These are phyloP conservation scores for Orthosia incerta DNA, from an alignment of 2,888 invertebrate genomes.

Conservation along the genomic window DNA sequence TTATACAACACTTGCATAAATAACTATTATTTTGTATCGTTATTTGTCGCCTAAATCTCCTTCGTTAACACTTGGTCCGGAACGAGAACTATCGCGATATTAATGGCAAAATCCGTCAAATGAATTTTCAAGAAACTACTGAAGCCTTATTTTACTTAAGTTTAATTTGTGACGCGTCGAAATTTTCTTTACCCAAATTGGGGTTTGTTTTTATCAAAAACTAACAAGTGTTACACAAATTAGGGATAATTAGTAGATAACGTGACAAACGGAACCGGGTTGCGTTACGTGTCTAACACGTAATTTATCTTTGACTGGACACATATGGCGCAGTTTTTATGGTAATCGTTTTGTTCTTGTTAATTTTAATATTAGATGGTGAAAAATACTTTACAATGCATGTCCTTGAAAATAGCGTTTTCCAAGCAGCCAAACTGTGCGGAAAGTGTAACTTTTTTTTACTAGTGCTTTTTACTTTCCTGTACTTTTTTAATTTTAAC, in stretches of 20 bases:
- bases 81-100: not conserved
- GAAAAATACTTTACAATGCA: not conserved
- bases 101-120: not conserved
- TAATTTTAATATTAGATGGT: slow-evolving; percentile 18
- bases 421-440: no score
- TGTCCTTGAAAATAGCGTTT: no score
- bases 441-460: no score
- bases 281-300: slow-evolving; percentile 60
- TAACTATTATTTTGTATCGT: no score
- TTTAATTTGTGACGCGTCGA: not conserved
- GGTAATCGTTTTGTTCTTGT: slow-evolving; percentile 63
- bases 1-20: no score
- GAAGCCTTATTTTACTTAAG: not conserved
- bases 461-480: no score
- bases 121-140: no score
- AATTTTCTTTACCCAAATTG: not conserved
- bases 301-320: slow-evolving; percentile 60
- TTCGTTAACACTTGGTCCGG: no score
- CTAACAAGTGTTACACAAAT: slow-evolving; percentile 68
- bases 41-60: no score
- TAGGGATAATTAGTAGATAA: slow-evolving; percentile 73
- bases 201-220: slow-evolving; percentile 18
- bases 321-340: slow-evolving; percentile 60
- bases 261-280: slow-evolving; percentile 62
- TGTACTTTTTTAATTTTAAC: no score